phyloP scores from a whole-genome alignment of 1,140 invertebrate genomes.

The fruit fly (Drosophila melanogaster) region DNA sequence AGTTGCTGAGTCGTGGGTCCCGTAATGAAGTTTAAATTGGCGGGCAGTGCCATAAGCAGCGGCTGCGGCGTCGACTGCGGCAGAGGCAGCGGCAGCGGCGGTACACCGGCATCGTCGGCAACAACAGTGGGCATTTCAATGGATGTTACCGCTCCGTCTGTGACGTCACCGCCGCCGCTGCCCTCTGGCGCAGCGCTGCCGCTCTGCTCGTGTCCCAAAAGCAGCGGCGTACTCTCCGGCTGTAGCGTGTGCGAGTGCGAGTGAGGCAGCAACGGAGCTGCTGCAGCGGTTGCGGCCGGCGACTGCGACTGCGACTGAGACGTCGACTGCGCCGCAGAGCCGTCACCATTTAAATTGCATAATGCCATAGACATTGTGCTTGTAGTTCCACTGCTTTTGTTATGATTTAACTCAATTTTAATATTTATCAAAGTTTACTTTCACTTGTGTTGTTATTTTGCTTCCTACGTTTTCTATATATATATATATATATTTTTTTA shows the following conservation, averaged over 20 bases:
- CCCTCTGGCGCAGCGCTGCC: constrained; percentile 10
- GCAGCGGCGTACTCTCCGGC: constrained; percentile 61
- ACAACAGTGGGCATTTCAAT: constrained; percentile 29
- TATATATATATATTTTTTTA: constrained; percentile 9
- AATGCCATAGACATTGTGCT: constrained; percentile 69
- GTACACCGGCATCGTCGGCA: constrained; percentile 3
- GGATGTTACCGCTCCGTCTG: constrained; percentile 26
- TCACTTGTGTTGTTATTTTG: constrained; percentile 1
- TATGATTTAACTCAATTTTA: background rate
- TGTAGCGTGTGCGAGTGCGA: constrained; percentile 32
- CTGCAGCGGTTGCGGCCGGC: background rate
- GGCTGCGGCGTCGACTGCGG: constrained; percentile 25
- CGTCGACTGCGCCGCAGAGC: constrained; percentile 42
- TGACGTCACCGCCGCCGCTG: constrained; percentile 1
- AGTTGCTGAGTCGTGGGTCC: constrained; percentile 47
- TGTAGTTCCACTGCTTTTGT: constrained; percentile 3
- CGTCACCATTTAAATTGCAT: constrained; percentile 68
- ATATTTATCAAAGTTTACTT: background rate
- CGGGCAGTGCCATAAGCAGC: constrained; percentile 63
- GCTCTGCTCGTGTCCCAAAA: constrained; percentile 60
- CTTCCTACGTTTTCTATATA: background rate
- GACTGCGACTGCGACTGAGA: constrained; percentile 20
- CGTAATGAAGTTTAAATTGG: constrained; percentile 62
- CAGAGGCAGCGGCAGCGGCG: constrained; percentile 6
- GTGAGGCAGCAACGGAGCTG: constrained; percentile 6